Evolutionary conservation across 53 echinoderm and acorn worm genomes (phyloP).

Genomic region (Paracentrotus lividus): DNA sequence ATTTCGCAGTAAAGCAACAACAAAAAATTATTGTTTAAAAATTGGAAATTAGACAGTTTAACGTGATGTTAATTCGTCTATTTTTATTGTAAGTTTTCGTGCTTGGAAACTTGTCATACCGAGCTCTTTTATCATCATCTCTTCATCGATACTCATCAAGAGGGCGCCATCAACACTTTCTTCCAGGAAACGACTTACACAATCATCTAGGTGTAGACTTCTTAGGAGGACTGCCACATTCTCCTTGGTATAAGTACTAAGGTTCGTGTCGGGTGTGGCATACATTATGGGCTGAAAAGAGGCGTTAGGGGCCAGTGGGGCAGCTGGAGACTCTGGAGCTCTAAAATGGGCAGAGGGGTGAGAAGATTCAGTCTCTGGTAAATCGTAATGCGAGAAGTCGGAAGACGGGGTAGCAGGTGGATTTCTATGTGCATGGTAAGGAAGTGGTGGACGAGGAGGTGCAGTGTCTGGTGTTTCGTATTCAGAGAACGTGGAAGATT

Average conservation of each 20-base stretch:
- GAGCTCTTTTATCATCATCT: constrained; percentile 75
- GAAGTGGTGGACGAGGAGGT: constrained; percentile 48
- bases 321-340: not conserved
- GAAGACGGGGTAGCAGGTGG: not conserved
- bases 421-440: not conserved
- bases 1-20: no score
- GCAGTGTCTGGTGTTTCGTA: not conserved
- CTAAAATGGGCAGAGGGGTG: not conserved
- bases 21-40: no score
- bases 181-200: constrained; percentile 72
- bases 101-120: constrained; percentile 84
- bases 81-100: constrained; percentile 77
- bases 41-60: no score
- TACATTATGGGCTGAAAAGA: not conserved
- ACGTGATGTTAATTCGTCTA: constrained; percentile 63
- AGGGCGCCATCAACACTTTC: constrained; percentile 77
- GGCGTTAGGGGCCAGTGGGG: constrained; percentile 11
- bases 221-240: constrained; percentile 73
- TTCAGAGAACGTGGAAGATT: not conserved
- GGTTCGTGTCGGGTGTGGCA: constrained; percentile 3
- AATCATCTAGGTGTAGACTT: constrained; percentile 66
- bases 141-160: constrained; percentile 77
- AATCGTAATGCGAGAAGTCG: not conserved
- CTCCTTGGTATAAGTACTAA: constrained; percentile 39
- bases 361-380: not conserved